Evolutionary conservation across 2,888 invertebrate genomes (phyloP).

Genomic region (Sinohyriopsis cumingii): DNA sequence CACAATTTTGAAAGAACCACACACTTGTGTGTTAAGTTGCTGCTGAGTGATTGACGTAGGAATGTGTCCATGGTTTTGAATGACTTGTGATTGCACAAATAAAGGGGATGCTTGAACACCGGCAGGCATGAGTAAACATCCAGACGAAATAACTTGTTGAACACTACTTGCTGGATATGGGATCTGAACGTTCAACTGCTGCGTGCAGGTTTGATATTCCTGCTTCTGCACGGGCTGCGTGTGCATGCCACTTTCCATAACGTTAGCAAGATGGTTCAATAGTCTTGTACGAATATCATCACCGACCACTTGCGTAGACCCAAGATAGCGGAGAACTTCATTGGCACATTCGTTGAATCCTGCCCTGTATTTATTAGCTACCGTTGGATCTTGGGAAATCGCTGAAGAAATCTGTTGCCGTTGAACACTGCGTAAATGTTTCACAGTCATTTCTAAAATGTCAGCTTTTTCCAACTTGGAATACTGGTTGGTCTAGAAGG

Average conservation of each 20-base stretch:
- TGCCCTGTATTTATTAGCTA: constrained; percentile 57
- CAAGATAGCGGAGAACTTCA: constrained; percentile 65
- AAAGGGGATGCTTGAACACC: constrained; percentile 30
- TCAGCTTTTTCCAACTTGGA: constrained; percentile 71
- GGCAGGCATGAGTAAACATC: constrained; percentile 34
- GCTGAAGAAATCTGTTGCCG: constrained; percentile 54
- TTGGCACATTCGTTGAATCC: constrained; percentile 67
- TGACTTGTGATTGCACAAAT: constrained; percentile 18
- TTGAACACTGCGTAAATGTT: constrained; percentile 61
- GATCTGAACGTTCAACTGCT: constrained; percentile 53
- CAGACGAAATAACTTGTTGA: constrained; percentile 21
- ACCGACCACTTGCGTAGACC: constrained; percentile 55
- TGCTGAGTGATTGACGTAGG: constrained; percentile 21
- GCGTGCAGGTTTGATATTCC: constrained; percentile 25
- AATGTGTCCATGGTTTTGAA: constrained; percentile 11
- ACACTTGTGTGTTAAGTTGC: constrained; percentile 24
- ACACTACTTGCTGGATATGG: constrained; percentile 19
- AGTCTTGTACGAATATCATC: constrained; percentile 56
- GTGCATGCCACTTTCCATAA: constrained; percentile 39
- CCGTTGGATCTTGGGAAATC: constrained; percentile 47
- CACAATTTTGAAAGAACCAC: constrained; percentile 48
- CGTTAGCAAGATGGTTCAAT: constrained; percentile 58
- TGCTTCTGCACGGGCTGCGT: constrained; percentile 13
- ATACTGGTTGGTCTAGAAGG: constrained; percentile 65
- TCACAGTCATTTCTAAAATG: constrained; percentile 70